A percentile compares a stretch with the other conserved stretches of the same genome.
Evolutionary conservation across 2,113 vertebrate genomes (phyloP).

Genomic region (Agelaius tricolor): DNA sequence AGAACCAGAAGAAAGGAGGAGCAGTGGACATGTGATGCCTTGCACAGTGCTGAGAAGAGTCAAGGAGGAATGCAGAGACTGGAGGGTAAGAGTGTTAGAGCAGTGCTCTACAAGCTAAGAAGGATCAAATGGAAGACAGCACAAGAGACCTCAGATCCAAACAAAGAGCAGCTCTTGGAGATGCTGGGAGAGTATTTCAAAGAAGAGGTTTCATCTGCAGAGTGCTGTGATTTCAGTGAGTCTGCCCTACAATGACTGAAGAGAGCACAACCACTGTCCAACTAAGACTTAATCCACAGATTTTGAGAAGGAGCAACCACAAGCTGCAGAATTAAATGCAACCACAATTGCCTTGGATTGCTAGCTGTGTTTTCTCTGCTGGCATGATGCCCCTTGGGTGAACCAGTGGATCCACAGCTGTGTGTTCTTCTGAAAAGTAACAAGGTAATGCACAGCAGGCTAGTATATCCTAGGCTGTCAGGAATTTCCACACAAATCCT

Average conservation of each 20-base stretch:
- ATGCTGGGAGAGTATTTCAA: neutral
- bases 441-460: neutral
- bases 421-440: neutral
- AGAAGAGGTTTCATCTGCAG: neutral
- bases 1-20: neutral
- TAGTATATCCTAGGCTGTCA: neutral
- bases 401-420: neutral
- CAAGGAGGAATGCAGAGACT: neutral
- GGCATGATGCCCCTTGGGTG: neutral
- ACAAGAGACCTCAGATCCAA: neutral
- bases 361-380: neutral
- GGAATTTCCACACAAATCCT: neutral
- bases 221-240: neutral
- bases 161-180: neutral
- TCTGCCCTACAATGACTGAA: neutral
- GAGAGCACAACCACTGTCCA: neutral
- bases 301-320: neutral
- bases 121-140: neutral
- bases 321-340: neutral
- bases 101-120: neutral
- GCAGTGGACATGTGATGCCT: neutral
- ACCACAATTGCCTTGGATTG: neutral
- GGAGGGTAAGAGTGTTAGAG: neutral
- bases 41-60: rapidly evolving
- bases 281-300: neutral